Percentiles rank a stretch among this genome's conserved stretches.
phyloP scores from a whole-genome alignment of 2,113 vertebrate species.

The Thalassoma bifasciatum region DNA sequence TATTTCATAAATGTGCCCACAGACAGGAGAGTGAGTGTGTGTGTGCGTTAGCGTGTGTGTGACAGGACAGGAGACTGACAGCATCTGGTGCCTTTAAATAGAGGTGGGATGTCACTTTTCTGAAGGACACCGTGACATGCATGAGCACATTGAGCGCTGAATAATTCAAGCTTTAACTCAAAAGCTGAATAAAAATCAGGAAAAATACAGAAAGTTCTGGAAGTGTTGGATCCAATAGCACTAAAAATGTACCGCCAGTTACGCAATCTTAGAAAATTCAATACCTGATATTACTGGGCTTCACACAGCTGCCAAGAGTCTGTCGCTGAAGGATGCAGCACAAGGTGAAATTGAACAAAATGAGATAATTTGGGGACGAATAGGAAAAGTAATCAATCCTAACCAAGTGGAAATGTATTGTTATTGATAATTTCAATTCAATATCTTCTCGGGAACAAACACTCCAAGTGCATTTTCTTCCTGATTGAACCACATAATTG shows the following conservation, averaged over 20 bases:
- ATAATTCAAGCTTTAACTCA: slow-evolving; percentile 32
- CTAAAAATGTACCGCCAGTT: no score
- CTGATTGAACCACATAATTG: slow-evolving; percentile 6
- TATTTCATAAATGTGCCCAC: slow-evolving; percentile 54
- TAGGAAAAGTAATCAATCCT: neutral
- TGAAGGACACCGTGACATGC: slow-evolving; percentile 61
- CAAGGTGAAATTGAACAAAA: neutral
- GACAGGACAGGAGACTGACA: slow-evolving; percentile 32
- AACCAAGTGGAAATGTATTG: neutral
- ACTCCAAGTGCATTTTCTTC: neutral
- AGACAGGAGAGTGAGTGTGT: slow-evolving; percentile 36
- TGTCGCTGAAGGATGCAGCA: neutral
- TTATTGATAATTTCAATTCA: neutral
- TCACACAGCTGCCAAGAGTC: neutral
- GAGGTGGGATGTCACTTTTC: slow-evolving; percentile 64
- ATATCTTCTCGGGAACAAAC: slow-evolving; percentile 9
- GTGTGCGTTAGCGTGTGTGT: no score
- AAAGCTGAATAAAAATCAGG: no score
- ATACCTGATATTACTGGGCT: neutral
- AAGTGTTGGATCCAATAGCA: no score
- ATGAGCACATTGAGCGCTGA: slow-evolving; percentile 57
- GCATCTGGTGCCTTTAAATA: slow-evolving; percentile 60
- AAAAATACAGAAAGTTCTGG: no score
- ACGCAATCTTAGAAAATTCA: neutral
- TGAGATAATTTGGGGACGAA: neutral